Base-by-base conservation (phyloP, 2,888 invertebrate species). In the Pharmacophagus antenor region DNA sequence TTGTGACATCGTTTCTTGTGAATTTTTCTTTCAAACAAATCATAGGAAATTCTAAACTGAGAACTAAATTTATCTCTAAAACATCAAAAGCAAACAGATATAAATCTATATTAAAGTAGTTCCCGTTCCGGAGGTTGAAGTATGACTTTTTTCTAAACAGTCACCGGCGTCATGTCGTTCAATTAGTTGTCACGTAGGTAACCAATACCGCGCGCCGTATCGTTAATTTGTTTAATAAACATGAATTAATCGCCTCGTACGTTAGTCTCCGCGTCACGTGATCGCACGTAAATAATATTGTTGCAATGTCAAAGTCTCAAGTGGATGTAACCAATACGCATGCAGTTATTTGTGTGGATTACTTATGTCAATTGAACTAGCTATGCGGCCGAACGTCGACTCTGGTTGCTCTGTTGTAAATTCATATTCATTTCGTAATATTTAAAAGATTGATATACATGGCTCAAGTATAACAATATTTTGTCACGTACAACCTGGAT, bases 191-290 rank as follows among this genome's bases (percentile, higher is more conserved):
- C 63, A 63, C 61, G 66, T 63, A 65, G 64, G 67, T 67, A 70
- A 65, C 61, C 63, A 63, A 69, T 69, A 70, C 64, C 58, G 63
- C 53, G 61, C 66, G 50, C 64, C 65, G 73, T 78, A 81, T 77
- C 68, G 79, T 83, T 85, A 83, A 87, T 85, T 84, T 84, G 84
- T 87, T 82, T 87, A 83, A 88, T 86, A 85, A 88, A 87, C 81
- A 84, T 82, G 83, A 87, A 87, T 87, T 87, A 86, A 82, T 84
- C 70, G 75, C 68, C 67, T 66, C 68, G 70, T 69, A 72, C 70
- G 67, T 61, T 61, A 63, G 60, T 65, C 57, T 58, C 67, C 64
- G 56, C 48, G 70, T 73, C 85, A 84, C 84, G 85, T 85, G 85
- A 85, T 70, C 67, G 56, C 51, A 66, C 70, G 76, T 80, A 80